These are phyloP conservation scores for Drosophila hydei DNA, from an alignment of 1,140 invertebrate genomes.

Conservation along the genomic window DNA sequence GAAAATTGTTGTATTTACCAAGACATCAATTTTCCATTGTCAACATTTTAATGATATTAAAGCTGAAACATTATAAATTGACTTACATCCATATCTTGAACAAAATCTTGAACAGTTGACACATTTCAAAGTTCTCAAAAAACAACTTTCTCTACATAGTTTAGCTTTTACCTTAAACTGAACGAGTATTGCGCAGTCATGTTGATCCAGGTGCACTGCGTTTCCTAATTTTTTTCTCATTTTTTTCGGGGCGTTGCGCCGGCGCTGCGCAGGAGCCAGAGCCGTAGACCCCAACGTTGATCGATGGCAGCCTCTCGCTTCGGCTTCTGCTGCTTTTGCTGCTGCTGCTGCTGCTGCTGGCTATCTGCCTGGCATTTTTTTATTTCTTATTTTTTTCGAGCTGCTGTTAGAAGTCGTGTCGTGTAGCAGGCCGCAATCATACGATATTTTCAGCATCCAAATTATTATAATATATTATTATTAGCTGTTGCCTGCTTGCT, in stretches of 20 bases:
- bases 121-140: too few species aligned
- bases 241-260: conserved; percentile 64
- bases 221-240: background rate
- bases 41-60: too few species aligned
- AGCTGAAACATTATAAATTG: too few species aligned
- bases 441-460: conserved; percentile 81
- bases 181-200: background rate
- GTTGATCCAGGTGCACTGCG: background rate
- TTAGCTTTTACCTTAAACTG: background rate
- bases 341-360: background rate
- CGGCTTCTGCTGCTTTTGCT: conserved; percentile 1
- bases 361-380: conserved; percentile 7
- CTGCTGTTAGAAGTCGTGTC: conserved; percentile 65
- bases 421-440: conserved; percentile 63
- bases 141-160: background rate
- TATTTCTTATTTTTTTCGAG: conserved; percentile 41
- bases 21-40: too few species aligned
- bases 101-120: too few species aligned
- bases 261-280: conserved; percentile 44
- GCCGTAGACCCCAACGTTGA: conserved; percentile 47
- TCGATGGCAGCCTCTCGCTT: conserved; percentile 51
- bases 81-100: too few species aligned
- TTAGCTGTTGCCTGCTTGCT: conserved; percentile 57
- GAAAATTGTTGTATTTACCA: too few species aligned
- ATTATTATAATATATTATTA: conserved; percentile 84